phyloP scores from a whole-genome alignment of 2,888 invertebrate genomes.

The Cataglyphis albicans region DNA sequence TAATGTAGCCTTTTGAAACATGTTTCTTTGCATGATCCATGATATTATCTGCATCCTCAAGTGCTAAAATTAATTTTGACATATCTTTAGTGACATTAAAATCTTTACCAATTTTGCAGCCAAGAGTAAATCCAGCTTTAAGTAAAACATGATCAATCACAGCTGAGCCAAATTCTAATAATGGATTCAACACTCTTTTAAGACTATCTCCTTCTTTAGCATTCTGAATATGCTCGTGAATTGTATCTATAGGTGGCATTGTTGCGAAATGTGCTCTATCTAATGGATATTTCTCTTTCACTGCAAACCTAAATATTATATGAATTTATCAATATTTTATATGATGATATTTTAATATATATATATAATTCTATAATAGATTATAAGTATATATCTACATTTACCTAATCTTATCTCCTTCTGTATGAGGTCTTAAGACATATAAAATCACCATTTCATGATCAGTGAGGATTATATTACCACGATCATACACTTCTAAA shows the following conservation, averaged over 20 bases:
- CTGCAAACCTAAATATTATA: conserved; percentile 90
- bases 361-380: background rate
- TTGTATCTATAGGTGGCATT: conserved; percentile 87
- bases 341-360: too few relatives aligned
- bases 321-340: background rate
- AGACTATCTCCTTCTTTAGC: conserved; percentile 92
- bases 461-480: conserved; percentile 98
- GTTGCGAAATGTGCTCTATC: conserved; percentile 91
- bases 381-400: conserved; percentile 7
- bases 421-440: conserved; percentile 96
- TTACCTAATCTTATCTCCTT: conserved; percentile 94
- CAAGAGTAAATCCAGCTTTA: conserved; percentile 89
- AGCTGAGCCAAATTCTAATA: conserved; percentile 96
- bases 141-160: conserved; percentile 96
- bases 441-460: conserved; percentile 95
- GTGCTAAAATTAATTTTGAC: conserved; percentile 88
- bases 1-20: conserved; percentile 90
- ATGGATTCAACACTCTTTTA: conserved; percentile 93
- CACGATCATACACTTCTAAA: conserved; percentile 97
- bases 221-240: conserved; percentile 88
- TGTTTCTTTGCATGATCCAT: conserved; percentile 87
- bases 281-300: conserved; percentile 96
- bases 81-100: conserved; percentile 90
- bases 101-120: conserved; percentile 89
- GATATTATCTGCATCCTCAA: conserved; percentile 90